Evolutionary conservation across 2,113 vertebrate species (phyloP), one percentile per base, ranked within the genome.

Genomic region (Plecturocebus donacophilus): DNA sequence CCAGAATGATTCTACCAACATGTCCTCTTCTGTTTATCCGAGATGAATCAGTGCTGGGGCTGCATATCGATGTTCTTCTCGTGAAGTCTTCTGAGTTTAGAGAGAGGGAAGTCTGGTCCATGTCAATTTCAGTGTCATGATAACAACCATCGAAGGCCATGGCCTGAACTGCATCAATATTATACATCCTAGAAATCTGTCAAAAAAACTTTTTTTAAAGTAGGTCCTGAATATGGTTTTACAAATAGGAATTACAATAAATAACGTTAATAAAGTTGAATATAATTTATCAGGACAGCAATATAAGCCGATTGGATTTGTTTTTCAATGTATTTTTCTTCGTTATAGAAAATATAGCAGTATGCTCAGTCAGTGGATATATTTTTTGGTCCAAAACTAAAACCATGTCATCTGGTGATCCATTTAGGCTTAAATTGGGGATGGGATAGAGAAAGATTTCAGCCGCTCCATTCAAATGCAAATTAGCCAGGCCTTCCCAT

Each of bases 61-160:
- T 58, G 16, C 97, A 97, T 96, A 86, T 98, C 95, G 98, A 98
- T 94, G 84, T 98, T 89, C 97, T 95, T 97, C 66, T 96, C 32
- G 95, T 54, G 47, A 98, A 94, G 0, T 88, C 97, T 32, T 98
- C 98, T 2, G 98, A 98, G 87, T 71, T 95, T 1, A 98, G 96
- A 85, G 98, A 96, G 93, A 98, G 98, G 79, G 97, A 82, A 47
- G 84, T 20, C 93, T 98, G 94, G 76, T 98, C 99, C 96, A 98
- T 97, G 96, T 99, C 99, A 45, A 97, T 91, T 2, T 99, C 97
- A 0, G 93, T 94, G 97, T 99, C 99, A 0, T 99, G 99, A 97
- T 99, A 99, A 98, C 99, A 99, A 93, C 99, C 99, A 0, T 99
- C 99, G 0, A 99, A 99, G 47, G 98, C 99, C 99, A 99, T 99